Conservation (phyloP, 2,888 invertebrate species). For the Drosophila conformis region DNA sequence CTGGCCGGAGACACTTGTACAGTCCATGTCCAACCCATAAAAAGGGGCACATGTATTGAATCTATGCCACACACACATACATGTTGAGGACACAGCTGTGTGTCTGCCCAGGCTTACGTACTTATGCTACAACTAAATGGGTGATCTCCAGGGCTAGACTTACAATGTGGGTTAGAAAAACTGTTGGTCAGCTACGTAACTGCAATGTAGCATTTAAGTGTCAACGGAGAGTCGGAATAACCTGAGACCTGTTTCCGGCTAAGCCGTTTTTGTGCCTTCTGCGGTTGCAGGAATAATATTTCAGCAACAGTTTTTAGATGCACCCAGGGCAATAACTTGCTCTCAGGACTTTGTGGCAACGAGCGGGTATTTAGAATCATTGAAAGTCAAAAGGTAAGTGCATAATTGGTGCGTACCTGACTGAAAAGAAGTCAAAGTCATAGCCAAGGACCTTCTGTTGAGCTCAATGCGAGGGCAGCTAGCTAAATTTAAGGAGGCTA, state of each 20-base stretch:
- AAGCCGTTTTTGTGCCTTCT: slow-evolving; percentile 70
- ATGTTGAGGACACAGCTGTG: slow-evolving; percentile 60
- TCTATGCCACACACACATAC: slow-evolving; percentile 39
- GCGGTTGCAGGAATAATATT: slow-evolving; percentile 68
- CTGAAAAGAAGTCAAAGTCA: background rate
- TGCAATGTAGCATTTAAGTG: slow-evolving; percentile 47
- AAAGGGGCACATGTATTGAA: slow-evolving; percentile 68
- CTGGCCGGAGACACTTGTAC: slow-evolving; percentile 69
- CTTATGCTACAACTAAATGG: slow-evolving; percentile 47
- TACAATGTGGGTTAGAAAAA: slow-evolving; percentile 68
- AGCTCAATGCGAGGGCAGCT: background rate
- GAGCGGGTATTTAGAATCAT: slow-evolving; percentile 14
- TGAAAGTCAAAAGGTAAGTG: slow-evolving; percentile 20
- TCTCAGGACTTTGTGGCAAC: slow-evolving; percentile 47
- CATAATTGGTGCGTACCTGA: slow-evolving; percentile 30
- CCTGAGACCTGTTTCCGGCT: slow-evolving; percentile 55
- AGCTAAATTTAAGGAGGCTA: background rate
- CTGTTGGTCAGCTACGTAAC: slow-evolving; percentile 27
- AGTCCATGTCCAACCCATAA: slow-evolving; percentile 70
- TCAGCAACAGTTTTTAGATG: slow-evolving; percentile 62
- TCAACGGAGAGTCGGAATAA: slow-evolving; percentile 16
- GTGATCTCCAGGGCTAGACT: slow-evolving; percentile 51
- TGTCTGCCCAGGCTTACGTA: slow-evolving; percentile 65
- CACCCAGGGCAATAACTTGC: slow-evolving; percentile 57
- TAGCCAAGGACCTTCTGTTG: background rate